A percentile compares a stretch with the other conserved stretches of the same genome.
Evolutionary conservation across 2,797 vertebrate genomes (phyloP).

Genomic region (Toxotes lorentzi): DNA sequence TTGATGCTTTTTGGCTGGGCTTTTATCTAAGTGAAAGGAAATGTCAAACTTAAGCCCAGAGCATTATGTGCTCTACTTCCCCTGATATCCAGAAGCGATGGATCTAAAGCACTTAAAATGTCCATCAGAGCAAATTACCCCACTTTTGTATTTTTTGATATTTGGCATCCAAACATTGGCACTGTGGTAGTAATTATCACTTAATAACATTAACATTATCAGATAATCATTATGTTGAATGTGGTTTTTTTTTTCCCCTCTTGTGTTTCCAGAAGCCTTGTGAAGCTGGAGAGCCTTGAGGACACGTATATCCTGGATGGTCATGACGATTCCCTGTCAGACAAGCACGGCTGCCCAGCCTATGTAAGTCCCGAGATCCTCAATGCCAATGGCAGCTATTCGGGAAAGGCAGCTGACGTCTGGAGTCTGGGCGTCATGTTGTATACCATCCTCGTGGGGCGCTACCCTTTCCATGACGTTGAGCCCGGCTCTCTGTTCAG

Average conservation of each 20-base stretch:
- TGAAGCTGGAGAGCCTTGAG: constrained; percentile 98
- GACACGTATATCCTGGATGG: constrained; percentile 96
- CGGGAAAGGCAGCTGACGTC: constrained; percentile 97
- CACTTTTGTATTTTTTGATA: constrained; percentile 17
- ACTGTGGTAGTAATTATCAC: neutral
- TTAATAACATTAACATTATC: neutral
- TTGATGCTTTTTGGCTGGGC: constrained; percentile 38
- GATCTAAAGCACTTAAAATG: constrained; percentile 58
- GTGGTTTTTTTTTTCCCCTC: neutral
- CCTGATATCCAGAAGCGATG: constrained; percentile 59
- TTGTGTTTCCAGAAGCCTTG: constrained; percentile 87
- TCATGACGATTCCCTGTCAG: constrained; percentile 94
- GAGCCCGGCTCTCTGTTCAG: constrained; percentile 98
- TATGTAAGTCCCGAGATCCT: constrained; percentile 99
- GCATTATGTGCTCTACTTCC: constrained; percentile 63
- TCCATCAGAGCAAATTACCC: constrained; percentile 56
- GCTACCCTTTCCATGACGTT: constrained; percentile 98
- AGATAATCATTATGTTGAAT: constrained; percentile 13
- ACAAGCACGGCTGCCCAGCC: constrained; percentile 98
- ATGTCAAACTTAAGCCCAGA: constrained; percentile 68
- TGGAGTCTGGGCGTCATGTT: constrained; percentile 99
- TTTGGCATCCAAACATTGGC: constrained; percentile 9
- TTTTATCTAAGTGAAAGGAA: constrained; percentile 68
- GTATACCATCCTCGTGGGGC: constrained; percentile 98
- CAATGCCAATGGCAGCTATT: constrained; percentile 98